Base-by-base conservation (phyloP, 2,113 vertebrate genomes). In the Platichthys stellatus region DNA sequence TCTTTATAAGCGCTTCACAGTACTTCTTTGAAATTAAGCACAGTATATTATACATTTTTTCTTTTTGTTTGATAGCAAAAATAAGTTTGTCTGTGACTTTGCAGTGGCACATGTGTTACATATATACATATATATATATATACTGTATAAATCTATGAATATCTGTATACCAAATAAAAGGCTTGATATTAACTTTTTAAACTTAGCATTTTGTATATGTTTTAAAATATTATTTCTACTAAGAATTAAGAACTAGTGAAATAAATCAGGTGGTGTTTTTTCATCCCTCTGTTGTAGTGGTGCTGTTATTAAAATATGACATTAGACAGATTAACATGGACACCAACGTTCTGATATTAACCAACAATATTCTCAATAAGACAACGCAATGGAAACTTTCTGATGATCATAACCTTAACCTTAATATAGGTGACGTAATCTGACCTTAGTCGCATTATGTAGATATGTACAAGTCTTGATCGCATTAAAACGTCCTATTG, bases 81-180 rank as follows among this genome's bases (percentile, higher is more conserved):
- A 93, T 82, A 72, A 69, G 74, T 91, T 91, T 88, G 88, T 92
- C 81, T 88, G 86, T 93, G 90, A 89, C 68, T 92, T 91, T 91
- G 89, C 92, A 80, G 89, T 93, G 90, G 92, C 96, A 96, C 83
- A 94, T 93, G 94, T 95, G 92, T 96, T 97, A 96, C 95, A 95
- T 95, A 92, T 89, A 93, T 88, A 38, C 35, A 38, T 38, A 38
- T 38, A 38, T 38, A 93, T 95, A 86, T 96, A 96, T 96, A 96
- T 96, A 90, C 90, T 93, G 92, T 93, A 92, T 90, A 93, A 91
- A 92, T 91, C 78, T 91, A 90, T 86, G 82, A 97, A 97, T 97
- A 98, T 94, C 96, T 97, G 96, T 98, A 99, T 97, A 97, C 96
- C 97, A 94, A 98, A 99, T 98, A 95, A 97, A 99, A 98, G 93